Conservation (phyloP, 2,797 vertebrate species). For the Streptopelia turtur region DNA sequence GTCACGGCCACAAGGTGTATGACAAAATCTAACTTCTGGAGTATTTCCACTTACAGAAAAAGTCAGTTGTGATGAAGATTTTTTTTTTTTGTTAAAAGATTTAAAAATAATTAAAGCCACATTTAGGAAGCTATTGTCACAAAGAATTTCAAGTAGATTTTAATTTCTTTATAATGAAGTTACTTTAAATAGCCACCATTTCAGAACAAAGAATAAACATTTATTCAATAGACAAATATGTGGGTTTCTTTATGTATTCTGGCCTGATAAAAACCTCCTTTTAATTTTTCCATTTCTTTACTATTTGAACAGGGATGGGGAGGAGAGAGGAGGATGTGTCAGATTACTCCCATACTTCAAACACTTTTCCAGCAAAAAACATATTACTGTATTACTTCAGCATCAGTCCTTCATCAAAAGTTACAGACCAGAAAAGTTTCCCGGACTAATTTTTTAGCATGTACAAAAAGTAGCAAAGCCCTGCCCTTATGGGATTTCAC, state of each 20-base stretch:
- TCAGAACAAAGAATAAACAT: not conserved
- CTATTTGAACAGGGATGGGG: not conserved
- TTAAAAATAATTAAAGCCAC: fast-evolving
- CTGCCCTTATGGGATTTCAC: not conserved
- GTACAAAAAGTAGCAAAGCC: not conserved
- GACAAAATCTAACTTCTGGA: not conserved
- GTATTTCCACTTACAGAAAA: not conserved
- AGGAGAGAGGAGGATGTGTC: fast-evolving
- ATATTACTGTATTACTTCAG: not conserved
- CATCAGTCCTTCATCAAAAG: not conserved
- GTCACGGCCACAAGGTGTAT: not conserved
- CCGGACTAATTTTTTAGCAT: not conserved
- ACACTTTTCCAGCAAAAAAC: not conserved
- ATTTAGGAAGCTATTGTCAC: not conserved
- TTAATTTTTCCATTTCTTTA: not conserved
- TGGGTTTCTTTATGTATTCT: fast-evolving
- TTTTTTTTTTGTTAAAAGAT: not conserved
- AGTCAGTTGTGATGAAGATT: fast-evolving
- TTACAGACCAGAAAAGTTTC: not conserved
- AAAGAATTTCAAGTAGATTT: not conserved
- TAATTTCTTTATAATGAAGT: not conserved
- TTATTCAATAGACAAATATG: not conserved
- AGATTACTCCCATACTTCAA: fast-evolving
- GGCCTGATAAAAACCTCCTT: not conserved
- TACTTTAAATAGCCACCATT: not conserved